Conservation (phyloP, 2,797 vertebrate species). For the Parauchenoglanis ngamensis region DNA sequence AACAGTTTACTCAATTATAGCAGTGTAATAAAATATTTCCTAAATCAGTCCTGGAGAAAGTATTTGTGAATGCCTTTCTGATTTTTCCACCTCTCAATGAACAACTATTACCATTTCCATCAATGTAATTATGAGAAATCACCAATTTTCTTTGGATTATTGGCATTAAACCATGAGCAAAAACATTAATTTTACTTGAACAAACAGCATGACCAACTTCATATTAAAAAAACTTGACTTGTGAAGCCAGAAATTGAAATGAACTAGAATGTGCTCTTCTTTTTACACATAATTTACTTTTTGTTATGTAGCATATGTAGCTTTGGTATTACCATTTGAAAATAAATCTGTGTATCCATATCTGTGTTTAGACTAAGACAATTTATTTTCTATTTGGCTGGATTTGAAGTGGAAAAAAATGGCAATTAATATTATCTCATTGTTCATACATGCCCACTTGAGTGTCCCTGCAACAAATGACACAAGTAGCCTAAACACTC, state of each 20-base stretch:
- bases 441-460: background rate
- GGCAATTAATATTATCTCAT: background rate
- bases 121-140: constrained; percentile 33
- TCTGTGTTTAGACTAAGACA: background rate
- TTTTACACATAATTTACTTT: background rate
- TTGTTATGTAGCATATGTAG: background rate
- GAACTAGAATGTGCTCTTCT: background rate
- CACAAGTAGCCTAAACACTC: constrained; percentile 25
- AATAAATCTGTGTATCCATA: background rate
- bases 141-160: constrained; percentile 24
- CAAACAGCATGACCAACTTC: background rate
- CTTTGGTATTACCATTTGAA: background rate
- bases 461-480: constrained; percentile 36
- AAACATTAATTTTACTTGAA: constrained; percentile 31
- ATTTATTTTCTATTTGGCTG: background rate
- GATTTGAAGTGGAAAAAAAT: background rate
- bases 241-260: background rate
- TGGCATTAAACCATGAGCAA: constrained; percentile 7
- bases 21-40: background rate
- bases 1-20: background rate
- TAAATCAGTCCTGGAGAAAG: background rate
- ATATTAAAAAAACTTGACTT: background rate
- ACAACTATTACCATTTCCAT: constrained; percentile 34
- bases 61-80: background rate
- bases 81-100: constrained; percentile 9